phyloP scores from a whole-genome alignment of 37 sponge, comb jelly and placozoan species.

The Hormiphora californensis region DNA sequence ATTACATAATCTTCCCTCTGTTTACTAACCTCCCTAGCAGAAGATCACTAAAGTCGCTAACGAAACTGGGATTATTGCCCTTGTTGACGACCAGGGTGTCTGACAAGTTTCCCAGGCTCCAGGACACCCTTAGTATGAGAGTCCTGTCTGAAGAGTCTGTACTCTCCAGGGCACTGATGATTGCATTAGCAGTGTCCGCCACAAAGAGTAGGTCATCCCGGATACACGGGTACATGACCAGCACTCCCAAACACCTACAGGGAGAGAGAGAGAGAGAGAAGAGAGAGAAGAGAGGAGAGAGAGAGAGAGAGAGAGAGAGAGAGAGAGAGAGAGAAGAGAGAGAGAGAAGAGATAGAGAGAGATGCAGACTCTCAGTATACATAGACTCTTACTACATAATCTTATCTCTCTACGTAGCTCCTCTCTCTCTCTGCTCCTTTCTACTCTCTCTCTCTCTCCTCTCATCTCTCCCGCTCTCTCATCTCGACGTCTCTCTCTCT shows the following conservation, averaged over 20 bases:
- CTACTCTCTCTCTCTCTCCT: too few species aligned
- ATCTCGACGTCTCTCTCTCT: too few species aligned
- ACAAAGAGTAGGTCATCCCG: constrained; percentile 52
- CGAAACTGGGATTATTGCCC: constrained; percentile 19
- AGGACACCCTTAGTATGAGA: constrained; percentile 11
- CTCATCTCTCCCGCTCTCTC: too few species aligned
- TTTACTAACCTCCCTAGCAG: constrained; percentile 24
- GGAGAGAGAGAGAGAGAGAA: too few species aligned
- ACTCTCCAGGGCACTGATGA: constrained; percentile 46
- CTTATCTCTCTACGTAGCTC: too few species aligned
- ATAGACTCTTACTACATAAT: too few species aligned
- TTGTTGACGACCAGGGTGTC: constrained; percentile 50
- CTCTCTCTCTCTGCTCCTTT: too few species aligned
- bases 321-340: too few species aligned
- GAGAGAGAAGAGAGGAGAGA: too few species aligned
- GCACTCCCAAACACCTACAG: constrained; percentile 50
- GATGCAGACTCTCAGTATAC: too few species aligned
- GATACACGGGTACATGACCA: constrained; percentile 51
- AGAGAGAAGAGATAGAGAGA: too few species aligned
- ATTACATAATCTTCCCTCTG: background rate
- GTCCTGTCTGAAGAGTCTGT: constrained; percentile 35
- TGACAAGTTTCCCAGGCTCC: constrained; percentile 46
- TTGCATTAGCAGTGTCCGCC: constrained; percentile 50
- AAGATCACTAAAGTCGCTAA: constrained; percentile 43
- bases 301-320: too few species aligned